Evolutionary conservation across 2,888 invertebrate genomes (phyloP).

Genomic region (Smittia sp.): DNA sequence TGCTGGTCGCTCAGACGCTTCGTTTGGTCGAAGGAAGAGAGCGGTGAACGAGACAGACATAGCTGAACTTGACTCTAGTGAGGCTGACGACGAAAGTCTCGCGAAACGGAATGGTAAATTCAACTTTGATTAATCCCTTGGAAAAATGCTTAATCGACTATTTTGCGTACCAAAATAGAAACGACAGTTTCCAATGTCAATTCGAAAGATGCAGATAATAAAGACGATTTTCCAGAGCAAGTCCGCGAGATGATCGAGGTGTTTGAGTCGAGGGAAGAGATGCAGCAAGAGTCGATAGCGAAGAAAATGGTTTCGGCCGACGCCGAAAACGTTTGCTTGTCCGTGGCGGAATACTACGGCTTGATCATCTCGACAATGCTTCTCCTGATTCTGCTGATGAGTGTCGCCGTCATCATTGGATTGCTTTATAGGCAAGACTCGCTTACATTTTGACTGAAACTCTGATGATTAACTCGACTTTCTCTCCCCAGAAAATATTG

Average conservation of each 20-base stretch:
- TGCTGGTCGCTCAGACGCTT: conserved; percentile 75
- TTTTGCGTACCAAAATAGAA: conserved; percentile 49
- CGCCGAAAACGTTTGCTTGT: conserved; percentile 72
- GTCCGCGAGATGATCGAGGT: conserved; percentile 89
- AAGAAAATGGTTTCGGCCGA: conserved; percentile 62
- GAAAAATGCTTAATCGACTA: background rate
- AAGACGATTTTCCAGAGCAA: conserved; percentile 63
- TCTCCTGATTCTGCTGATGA: conserved; percentile 69
- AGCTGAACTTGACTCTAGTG: conserved; percentile 37
- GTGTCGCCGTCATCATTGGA: conserved; percentile 69
- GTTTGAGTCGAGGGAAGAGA: conserved; percentile 75
- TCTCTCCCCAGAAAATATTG: conserved; percentile 65
- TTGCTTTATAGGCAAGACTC: conserved; percentile 69
- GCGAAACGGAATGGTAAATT: background rate
- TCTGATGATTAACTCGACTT: background rate
- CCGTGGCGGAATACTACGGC: conserved; percentile 79
- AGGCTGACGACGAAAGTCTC: background rate
- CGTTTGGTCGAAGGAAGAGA: conserved; percentile 70
- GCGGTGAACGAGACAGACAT: conserved; percentile 52
- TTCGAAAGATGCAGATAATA: conserved; percentile 46
- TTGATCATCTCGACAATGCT: conserved; percentile 76
- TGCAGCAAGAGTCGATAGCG: conserved; percentile 62
- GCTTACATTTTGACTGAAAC: background rate
- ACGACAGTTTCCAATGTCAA: conserved; percentile 41
- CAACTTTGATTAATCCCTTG: background rate